Evolutionary conservation across 2,797 vertebrate species (phyloP), one percentile per base, ranked within the genome.

Genomic region (Agapornis canus): DNA sequence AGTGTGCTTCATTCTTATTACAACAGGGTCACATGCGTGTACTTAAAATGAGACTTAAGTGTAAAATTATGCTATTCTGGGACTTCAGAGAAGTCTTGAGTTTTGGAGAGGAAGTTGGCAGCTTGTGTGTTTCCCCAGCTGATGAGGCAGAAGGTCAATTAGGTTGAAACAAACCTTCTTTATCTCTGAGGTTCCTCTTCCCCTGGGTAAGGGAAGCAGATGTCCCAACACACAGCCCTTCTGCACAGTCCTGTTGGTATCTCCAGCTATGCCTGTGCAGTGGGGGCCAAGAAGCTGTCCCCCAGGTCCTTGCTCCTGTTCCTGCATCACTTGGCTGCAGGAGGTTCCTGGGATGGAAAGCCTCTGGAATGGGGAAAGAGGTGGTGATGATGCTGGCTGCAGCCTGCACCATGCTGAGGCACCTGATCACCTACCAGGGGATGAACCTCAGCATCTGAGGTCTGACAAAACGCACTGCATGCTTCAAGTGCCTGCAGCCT

Each of bases 341-440:
- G 49, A 82, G 6, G 3, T 35, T 94, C 8, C 18, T 80, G 71
- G 11, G 5, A 25, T 52, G 18, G 45, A 63, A 13, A 78, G 18
- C 3, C 15, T 68, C 25, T 90, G 68, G 18, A 54, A 27, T 64
- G 18, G 16, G 25, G 10, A 85, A 35, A 48, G 59, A 23, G 21
- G 17, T 40, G n/a, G 11, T 37, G 25, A 5, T 70, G n/a, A 35
- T 69, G n/a, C 71, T 75, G 40, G 4, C 37, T 81, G 56, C 56
- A 77, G 45, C 32, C 23, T 64, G 19, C 32, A 51, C 31, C 14
- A 4, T 13, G 27, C 60, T 25, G 3, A 63, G 26, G 47, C 5
- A 26, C 11, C 19, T 0, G 0, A 12, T 43, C 3, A 5, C 17
- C 13, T 16, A 5, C 29, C 1, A 1, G 7, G 6, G 17, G 5